A percentile compares a stretch with the other conserved stretches of the same genome.
phyloP scores from a whole-genome alignment of 2,888 invertebrate species.

The Spialia ferax region DNA sequence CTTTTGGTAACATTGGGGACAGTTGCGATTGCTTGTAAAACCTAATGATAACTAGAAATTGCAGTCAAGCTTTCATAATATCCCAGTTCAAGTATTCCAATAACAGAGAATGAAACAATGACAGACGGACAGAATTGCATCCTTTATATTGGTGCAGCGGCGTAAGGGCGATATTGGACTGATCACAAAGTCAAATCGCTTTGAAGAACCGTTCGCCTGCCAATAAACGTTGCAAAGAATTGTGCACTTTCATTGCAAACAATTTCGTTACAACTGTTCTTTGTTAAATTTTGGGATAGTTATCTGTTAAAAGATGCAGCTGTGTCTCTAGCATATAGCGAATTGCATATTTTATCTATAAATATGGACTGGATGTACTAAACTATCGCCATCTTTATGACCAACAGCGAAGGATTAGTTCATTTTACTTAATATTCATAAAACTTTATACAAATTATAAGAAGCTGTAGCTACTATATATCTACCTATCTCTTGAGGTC shows the following conservation, averaged over 20 bases:
- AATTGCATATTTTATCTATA: too few species aligned
- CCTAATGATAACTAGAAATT: not conserved
- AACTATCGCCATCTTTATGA: too few species aligned
- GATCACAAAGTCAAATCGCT: constrained; percentile 49
- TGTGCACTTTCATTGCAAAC: not conserved
- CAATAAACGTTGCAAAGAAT: constrained; percentile 13
- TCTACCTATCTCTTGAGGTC: too few species aligned
- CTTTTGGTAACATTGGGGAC: not conserved
- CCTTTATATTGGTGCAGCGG: constrained; percentile 39
- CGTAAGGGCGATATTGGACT: constrained; percentile 55
- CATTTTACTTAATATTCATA: too few species aligned
- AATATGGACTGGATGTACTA: too few species aligned
- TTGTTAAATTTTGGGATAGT: not conserved
- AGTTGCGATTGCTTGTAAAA: not conserved
- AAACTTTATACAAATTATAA: too few species aligned
- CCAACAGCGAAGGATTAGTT: too few species aligned
- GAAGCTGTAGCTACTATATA: too few species aligned
- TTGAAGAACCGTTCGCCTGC: constrained; percentile 24
- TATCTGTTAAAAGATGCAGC: not conserved
- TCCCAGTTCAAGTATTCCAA: constrained; percentile 18
- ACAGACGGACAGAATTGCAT: constrained; percentile 55
- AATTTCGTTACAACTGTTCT: not conserved
- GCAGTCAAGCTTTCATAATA: constrained; percentile 9
- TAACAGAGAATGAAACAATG: constrained; percentile 44
- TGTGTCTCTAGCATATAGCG: too few species aligned